These are phyloP conservation scores for Saccopteryx leptura DNA, from an alignment of 2,113 vertebrate species.

Conservation along the genomic window DNA sequence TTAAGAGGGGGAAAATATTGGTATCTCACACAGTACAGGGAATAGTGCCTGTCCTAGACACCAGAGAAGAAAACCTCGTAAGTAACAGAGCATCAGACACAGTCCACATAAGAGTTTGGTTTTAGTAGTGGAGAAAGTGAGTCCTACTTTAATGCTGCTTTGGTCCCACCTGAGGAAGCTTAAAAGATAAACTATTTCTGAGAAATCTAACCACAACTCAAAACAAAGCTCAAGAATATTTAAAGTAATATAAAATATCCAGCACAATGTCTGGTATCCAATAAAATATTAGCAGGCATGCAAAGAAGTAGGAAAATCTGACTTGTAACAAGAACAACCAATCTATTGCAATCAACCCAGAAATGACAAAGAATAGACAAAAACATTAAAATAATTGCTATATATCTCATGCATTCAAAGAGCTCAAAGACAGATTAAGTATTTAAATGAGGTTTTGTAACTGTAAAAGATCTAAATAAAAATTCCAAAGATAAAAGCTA, in stretches of 20 bases:
- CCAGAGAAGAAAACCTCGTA: neutral
- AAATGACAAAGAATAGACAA: neutral
- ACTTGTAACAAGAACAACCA: neutral
- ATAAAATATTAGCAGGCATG: neutral
- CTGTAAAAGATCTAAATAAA: conserved; percentile 18
- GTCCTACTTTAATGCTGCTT: neutral
- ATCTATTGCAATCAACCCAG: neutral
- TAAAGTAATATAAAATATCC: neutral
- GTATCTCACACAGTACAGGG: neutral
- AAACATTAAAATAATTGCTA: neutral
- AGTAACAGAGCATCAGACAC: neutral
- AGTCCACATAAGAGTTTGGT: neutral
- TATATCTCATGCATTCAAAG: neutral
- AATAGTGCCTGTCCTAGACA: neutral
- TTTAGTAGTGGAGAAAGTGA: neutral
- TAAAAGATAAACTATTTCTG: neutral
- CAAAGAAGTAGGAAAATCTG: neutral
- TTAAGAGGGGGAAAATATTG: neutral
- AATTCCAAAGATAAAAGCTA: neutral
- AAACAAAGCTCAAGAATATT: conserved; percentile 12
- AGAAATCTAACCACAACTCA: neutral
- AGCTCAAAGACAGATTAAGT: neutral
- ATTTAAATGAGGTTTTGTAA: neutral
- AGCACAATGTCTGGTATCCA: neutral
- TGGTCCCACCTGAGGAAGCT: neutral